Evolutionary conservation across 2,888 invertebrate species (phyloP).

Genomic region (Lithophane ornitopus): DNA sequence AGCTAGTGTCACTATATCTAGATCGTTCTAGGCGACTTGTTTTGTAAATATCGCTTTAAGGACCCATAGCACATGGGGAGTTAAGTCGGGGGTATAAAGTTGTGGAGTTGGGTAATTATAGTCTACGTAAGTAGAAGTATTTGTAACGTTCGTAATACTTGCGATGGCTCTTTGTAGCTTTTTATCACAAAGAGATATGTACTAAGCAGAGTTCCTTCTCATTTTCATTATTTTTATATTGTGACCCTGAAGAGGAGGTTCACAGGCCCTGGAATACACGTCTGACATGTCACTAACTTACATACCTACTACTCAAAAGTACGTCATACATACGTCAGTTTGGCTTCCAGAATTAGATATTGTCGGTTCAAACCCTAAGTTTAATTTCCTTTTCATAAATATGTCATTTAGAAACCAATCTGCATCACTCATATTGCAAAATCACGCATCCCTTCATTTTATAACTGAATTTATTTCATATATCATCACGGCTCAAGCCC

Average conservation of each 20-base stretch:
- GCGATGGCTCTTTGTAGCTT: not conserved
- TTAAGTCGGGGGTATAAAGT: slow-evolving; percentile 1
- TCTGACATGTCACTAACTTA: too few species aligned
- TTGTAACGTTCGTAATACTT: not conserved
- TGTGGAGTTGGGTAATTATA: not conserved
- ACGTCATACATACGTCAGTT: too few species aligned
- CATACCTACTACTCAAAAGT: too few species aligned
- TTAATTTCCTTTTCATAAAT: slow-evolving; percentile 39
- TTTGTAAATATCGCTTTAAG: slow-evolving; percentile 70
- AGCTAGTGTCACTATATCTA: slow-evolving; percentile 64
- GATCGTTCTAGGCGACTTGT: slow-evolving; percentile 68
- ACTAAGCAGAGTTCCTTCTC: too few species aligned
- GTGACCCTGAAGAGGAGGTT: too few species aligned
- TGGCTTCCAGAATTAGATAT: too few species aligned
- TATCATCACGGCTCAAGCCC: slow-evolving; percentile 38
- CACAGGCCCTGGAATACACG: too few species aligned
- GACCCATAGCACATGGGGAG: slow-evolving; percentile 14
- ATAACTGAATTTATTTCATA: slow-evolving; percentile 52
- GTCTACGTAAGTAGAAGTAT: not conserved
- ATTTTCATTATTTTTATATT: too few species aligned
- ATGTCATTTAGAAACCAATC: slow-evolving; percentile 48
- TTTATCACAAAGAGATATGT: not conserved
- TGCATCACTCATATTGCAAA: slow-evolving; percentile 45
- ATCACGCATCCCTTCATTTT: slow-evolving; percentile 41
- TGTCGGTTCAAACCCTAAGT: not conserved